These are phyloP conservation scores for Toxotes lorentzi DNA, from an alignment of 2,797 vertebrate genomes.

Conservation along the genomic window DNA sequence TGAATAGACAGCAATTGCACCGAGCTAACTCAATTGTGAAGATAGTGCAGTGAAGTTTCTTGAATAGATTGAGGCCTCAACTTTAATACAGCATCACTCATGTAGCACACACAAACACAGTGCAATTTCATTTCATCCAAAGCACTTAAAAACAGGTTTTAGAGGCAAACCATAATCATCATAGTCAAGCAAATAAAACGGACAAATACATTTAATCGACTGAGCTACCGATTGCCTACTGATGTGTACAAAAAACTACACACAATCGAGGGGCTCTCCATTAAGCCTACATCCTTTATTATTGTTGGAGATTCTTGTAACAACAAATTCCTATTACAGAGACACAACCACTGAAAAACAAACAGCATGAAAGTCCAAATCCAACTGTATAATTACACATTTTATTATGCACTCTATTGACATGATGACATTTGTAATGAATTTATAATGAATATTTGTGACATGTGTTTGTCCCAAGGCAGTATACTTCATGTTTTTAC, in stretches of 20 bases:
- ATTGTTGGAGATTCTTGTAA: conserved; percentile 23
- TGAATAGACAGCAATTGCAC: conserved; percentile 87
- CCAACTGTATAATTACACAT: conserved; percentile 29
- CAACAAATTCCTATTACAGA: conserved; percentile 18
- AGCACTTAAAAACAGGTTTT: conserved; percentile 78
- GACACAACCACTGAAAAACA: neutral
- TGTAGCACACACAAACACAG: conserved; percentile 80
- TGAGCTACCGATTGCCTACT: conserved; percentile 58
- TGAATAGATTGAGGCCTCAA: conserved; percentile 86
- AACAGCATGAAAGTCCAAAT: conserved; percentile 11
- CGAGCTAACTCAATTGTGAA: conserved; percentile 86
- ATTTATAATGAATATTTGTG: conserved; percentile 55
- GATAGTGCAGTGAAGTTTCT: conserved; percentile 83
- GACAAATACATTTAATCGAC: conserved; percentile 69
- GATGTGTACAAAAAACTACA: conserved; percentile 56
- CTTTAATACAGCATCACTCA: conserved; percentile 85
- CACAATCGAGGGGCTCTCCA: conserved; percentile 25
- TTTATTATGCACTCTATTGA: conserved; percentile 31
- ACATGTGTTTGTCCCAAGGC: conserved; percentile 41
- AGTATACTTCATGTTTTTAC: conserved; percentile 27
- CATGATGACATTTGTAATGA: conserved; percentile 36
- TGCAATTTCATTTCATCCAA: conserved; percentile 79
- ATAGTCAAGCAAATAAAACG: conserved; percentile 62
- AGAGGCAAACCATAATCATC: conserved; percentile 69
- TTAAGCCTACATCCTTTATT: conserved; percentile 33